A percentile compares a stretch with the other conserved stretches of the same genome.
phyloP scores from a whole-genome alignment of 1,140 invertebrate species.

The Drosophila trapezifrons region DNA sequence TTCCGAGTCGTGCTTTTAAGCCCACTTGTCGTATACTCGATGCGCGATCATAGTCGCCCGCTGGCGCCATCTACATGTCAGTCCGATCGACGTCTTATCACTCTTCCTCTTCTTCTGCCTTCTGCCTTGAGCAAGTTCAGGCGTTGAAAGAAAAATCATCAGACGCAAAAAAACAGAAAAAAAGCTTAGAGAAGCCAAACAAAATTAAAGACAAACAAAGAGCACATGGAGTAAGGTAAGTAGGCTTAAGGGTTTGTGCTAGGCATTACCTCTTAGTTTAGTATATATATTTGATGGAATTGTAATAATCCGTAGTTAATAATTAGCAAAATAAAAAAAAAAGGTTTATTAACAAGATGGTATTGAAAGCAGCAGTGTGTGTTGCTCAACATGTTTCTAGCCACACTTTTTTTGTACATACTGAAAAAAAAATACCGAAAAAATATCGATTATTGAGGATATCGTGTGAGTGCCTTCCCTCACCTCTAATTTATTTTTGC shows the following conservation, averaged over 20 bases:
- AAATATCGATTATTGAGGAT: too few species aligned
- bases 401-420: too few species aligned
- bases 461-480: too few species aligned
- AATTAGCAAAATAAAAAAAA: too few species aligned
- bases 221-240: constrained; percentile 8
- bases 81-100: constrained; percentile 48
- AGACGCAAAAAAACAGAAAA: background rate
- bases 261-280: background rate
- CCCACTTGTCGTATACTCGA: constrained; percentile 52
- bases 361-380: too few species aligned
- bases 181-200: constrained; percentile 61
- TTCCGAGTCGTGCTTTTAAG: constrained; percentile 6
- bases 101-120: constrained; percentile 11
- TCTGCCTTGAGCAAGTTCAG: constrained; percentile 53
- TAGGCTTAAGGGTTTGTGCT: background rate
- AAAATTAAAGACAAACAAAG: constrained; percentile 44
- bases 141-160: constrained; percentile 10
- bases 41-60: constrained; percentile 20
- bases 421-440: too few species aligned
- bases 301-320: too few species aligned
- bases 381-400: too few species aligned
- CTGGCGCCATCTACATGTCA: constrained; percentile 61
- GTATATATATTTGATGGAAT: background rate
- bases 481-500: too few species aligned
- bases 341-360: too few species aligned